phyloP scores from a whole-genome alignment of 2,113 vertebrate genomes.

The Passer montanus region DNA sequence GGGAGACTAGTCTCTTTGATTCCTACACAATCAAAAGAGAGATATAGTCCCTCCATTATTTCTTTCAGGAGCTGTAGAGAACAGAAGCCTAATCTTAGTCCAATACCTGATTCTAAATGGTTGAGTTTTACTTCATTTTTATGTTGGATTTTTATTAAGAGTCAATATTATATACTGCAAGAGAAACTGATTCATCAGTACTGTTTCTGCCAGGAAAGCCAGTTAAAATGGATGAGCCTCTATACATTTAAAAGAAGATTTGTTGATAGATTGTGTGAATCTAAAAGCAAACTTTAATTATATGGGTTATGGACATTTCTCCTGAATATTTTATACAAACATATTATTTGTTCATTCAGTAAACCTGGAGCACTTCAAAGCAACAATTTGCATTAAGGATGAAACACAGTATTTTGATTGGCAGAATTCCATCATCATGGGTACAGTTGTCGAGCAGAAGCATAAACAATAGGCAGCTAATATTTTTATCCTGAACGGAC shows the following conservation, averaged over 20 bases:
- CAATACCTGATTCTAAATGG: neutral
- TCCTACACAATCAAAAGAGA: neutral
- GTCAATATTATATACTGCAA: neutral
- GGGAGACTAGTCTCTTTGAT: neutral
- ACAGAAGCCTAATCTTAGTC: neutral
- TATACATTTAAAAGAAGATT: neutral
- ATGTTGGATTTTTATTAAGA: neutral
- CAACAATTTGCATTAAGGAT: conserved; percentile 65
- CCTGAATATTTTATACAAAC: conserved; percentile 60
- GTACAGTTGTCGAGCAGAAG: conserved; percentile 60
- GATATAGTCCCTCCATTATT: neutral
- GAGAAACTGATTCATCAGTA: neutral
- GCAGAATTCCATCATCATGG: conserved; percentile 55
- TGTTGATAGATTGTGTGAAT: neutral
- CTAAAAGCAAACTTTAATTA: conserved; percentile 52
- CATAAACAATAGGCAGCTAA: conserved; percentile 30
- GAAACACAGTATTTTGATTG: conserved; percentile 67
- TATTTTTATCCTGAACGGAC: conserved; percentile 58
- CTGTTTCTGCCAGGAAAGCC: neutral
- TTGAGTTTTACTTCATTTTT: neutral
- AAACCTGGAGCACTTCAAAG: conserved; percentile 68
- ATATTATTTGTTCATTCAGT: conserved; percentile 70
- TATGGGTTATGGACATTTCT: conserved; percentile 54
- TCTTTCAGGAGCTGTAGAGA: neutral
- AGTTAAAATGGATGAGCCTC: neutral